Conservation (phyloP, 37 sponge, comb jelly and placozoan genomes). For the Chondrosia reniformis region DNA sequence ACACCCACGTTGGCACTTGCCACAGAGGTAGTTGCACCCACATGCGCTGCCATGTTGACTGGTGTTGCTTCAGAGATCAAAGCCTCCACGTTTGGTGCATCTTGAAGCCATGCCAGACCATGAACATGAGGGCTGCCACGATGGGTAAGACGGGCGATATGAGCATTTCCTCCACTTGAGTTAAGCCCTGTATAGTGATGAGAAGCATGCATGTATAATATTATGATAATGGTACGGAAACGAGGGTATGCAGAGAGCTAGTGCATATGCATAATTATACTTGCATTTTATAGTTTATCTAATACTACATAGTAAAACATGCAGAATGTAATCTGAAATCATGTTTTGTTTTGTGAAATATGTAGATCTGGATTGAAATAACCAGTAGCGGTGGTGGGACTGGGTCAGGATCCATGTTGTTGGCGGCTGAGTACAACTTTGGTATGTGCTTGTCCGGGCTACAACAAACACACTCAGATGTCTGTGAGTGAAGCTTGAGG, state of each 20-base stretch:
- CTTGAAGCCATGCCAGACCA: slow-evolving; percentile 51
- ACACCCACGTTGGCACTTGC: slow-evolving; percentile 30
- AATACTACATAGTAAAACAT: no score
- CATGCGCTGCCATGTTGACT: slow-evolving; percentile 22
- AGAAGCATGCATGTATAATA: no score
- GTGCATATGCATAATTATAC: neutral
- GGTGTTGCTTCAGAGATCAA: neutral
- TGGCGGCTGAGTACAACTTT: slow-evolving; percentile 35
- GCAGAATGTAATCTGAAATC: no score
- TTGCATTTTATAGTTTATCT: no score
- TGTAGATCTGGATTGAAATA: no score
- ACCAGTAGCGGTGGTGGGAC: slow-evolving; percentile 36
- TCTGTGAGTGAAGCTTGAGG: neutral
- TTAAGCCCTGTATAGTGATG: neutral
- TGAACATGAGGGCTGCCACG: slow-evolving; percentile 56
- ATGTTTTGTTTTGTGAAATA: no score
- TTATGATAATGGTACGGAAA: neutral
- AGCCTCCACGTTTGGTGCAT: slow-evolving; percentile 49
- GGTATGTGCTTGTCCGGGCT: slow-evolving; percentile 29
- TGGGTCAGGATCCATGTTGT: slow-evolving; percentile 19
- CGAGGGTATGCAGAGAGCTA: no score
- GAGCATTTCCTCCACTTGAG: slow-evolving; percentile 45
- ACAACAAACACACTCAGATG: neutral
- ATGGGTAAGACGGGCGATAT: slow-evolving; percentile 49
- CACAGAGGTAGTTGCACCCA: slow-evolving; percentile 14